These are phyloP conservation scores for Megamerina dolium DNA, from an alignment of 2,888 invertebrate species.

Conservation along the genomic window DNA sequence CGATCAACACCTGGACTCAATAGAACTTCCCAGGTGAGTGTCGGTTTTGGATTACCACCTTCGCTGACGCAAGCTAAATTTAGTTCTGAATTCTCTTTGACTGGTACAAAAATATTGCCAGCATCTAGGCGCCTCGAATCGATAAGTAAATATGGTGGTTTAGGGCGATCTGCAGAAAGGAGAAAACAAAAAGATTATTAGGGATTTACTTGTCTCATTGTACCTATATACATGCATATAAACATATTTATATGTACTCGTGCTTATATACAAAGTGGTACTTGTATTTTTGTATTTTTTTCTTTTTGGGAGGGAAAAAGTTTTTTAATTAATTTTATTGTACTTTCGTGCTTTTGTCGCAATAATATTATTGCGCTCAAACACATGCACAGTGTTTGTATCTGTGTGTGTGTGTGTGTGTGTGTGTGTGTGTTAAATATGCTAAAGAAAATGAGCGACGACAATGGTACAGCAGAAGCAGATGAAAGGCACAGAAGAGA, in stretches of 20 bases:
- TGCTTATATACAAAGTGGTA: background rate
- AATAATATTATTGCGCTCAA: too few relatives aligned
- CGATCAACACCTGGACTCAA: constrained; percentile 57
- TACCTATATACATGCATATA: background rate
- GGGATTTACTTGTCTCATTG: background rate
- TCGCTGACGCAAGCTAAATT: constrained; percentile 81
- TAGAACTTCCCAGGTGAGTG: constrained; percentile 50
- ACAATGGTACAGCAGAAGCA: too few relatives aligned
- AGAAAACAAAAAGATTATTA: background rate
- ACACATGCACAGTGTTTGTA: too few relatives aligned
- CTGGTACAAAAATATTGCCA: constrained; percentile 81
- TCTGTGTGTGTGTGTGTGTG: too few relatives aligned
- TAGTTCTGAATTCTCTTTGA: constrained; percentile 76
- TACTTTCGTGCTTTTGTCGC: too few relatives aligned
- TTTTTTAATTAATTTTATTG: too few relatives aligned
- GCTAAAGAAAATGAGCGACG: too few relatives aligned
- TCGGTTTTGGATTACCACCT: constrained; percentile 68
- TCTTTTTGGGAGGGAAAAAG: too few relatives aligned
- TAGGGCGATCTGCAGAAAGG: constrained; percentile 64
- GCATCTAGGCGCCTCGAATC: constrained; percentile 80
- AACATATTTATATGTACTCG: background rate
- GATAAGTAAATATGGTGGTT: constrained; percentile 78
- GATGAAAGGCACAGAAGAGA: too few relatives aligned
- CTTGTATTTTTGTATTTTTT: too few relatives aligned
- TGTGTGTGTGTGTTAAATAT: too few relatives aligned